Evolutionary conservation across 30 jellyfish, hydroid and myxozoan genomes (phyloP), one percentile per base, ranked within the genome.

Genomic region (Cassiopea xamachana): DNA sequence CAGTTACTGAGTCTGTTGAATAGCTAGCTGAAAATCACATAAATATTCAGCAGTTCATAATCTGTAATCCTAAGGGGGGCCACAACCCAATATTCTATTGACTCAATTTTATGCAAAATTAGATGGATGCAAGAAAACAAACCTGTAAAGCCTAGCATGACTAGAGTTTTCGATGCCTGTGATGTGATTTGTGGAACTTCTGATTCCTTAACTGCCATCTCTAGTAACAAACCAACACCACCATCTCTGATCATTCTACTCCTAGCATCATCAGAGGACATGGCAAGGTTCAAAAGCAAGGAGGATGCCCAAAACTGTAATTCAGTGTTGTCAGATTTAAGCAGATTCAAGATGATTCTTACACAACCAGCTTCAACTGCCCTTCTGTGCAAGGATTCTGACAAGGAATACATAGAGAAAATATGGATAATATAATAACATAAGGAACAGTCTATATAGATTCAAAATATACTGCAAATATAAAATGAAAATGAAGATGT

Each of bases 251-350:
- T 90, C 51, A 94, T 86, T 44, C 95, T 80, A 1, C 86, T 92
- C 50, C 94, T 80, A 7, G 94, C 95, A 13, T 90, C 96, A 16
- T 94, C 98, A 1, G 98, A 94, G 16, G 93, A 55, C 98, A 94
- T 89, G 4, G 98, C 80, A 48, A 94, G 92, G 83, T 90, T 91
- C 43, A 94, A 75, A 15, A 94, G 94, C 94, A 90, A 68, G 43
- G 97, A 90, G 27, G 98, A 90, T 71, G 98, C 96, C 98, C 98
- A 94, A 73, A 90, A 90, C 85, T 94, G 97, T 51, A 94, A 81
- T 10, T 86, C 94, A 1, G 88, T 81, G 69, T 79, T 91, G 1
- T 90, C 94, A 18, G 97, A 69, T 81, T 61, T 91, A 9, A 93
- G 84, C 70, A 82, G 90, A 2, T 82, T 73, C 49, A 94, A 70